Percentiles rank a stretch among this genome's conserved stretches.
phyloP scores from a whole-genome alignment of 2,888 invertebrate genomes.

The Oligia strigilis region DNA sequence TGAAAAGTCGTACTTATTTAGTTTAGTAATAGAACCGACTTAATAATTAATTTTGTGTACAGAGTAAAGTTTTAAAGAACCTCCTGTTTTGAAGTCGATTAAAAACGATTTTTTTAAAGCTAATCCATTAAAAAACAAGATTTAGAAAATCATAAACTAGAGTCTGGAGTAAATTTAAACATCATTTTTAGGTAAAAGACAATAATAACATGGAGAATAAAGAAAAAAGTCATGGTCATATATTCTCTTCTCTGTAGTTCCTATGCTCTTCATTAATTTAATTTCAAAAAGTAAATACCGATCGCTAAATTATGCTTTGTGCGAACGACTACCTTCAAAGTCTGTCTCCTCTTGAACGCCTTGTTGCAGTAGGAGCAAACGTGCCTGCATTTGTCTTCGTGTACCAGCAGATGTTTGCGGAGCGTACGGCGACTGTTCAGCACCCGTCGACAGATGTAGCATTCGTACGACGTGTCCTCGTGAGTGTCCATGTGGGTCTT shows the following conservation, averaged over 20 bases:
- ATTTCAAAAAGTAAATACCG: neutral
- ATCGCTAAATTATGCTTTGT: neutral
- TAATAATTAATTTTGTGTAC: neutral
- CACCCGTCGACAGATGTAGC: slow-evolving; percentile 88
- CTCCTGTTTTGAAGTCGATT: too few relatives aligned
- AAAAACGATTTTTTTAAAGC: neutral
- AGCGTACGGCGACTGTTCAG: slow-evolving; percentile 89
- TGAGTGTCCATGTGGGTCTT: slow-evolving; percentile 91
- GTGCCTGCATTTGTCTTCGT: slow-evolving; percentile 89
- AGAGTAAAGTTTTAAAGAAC: neutral
- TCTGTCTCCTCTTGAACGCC: slow-evolving; percentile 89
- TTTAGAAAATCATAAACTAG: neutral
- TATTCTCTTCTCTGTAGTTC: neutral
- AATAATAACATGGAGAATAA: neutral
- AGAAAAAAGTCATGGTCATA: neutral
- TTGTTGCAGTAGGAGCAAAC: slow-evolving; percentile 90
- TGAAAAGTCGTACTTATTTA: neutral
- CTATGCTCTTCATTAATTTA: neutral
- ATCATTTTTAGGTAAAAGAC: neutral
- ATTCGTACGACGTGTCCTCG: slow-evolving; percentile 89
- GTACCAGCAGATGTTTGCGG: slow-evolving; percentile 89
- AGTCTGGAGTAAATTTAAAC: neutral
- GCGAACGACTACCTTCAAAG: slow-evolving; percentile 78
- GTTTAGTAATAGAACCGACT: neutral
- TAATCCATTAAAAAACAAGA: neutral